These are phyloP conservation scores for Dasyprocta punctata DNA, from an alignment of 2,113 vertebrate species.

Conservation along the genomic window DNA sequence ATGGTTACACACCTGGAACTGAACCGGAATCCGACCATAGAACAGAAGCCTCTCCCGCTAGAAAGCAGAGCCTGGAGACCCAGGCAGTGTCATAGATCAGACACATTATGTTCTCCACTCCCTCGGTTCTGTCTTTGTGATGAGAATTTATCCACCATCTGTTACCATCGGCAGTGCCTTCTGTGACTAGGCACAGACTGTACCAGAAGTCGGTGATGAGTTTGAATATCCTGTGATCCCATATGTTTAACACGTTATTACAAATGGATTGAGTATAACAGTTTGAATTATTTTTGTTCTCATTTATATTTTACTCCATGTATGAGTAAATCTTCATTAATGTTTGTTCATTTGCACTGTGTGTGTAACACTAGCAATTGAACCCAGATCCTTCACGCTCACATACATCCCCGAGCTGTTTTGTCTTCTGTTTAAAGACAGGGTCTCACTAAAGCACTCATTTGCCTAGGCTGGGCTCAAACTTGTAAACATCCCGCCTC, in stretches of 20 bases:
- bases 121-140: not conserved
- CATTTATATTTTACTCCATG: not conserved
- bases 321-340: not conserved
- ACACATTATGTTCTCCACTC: not conserved
- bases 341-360: not conserved
- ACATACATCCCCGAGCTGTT: not conserved
- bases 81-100: not conserved
- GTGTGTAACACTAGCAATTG: not conserved
- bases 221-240: not conserved
- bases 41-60: not conserved
- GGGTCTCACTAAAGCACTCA: not conserved
- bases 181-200: not conserved
- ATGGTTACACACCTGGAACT: not conserved
- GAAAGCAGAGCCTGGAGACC: not conserved
- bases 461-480: not conserved
- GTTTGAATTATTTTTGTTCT: constrained; percentile 16
- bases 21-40: not conserved
- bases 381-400: not conserved
- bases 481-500: not conserved
- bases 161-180: not conserved
- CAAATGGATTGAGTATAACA: not conserved
- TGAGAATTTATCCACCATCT: not conserved
- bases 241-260: not conserved
- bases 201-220: not conserved
- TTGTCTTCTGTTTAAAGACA: not conserved